phyloP scores from a whole-genome alignment of 2,888 invertebrate genomes.

The Colletes collaris region DNA sequence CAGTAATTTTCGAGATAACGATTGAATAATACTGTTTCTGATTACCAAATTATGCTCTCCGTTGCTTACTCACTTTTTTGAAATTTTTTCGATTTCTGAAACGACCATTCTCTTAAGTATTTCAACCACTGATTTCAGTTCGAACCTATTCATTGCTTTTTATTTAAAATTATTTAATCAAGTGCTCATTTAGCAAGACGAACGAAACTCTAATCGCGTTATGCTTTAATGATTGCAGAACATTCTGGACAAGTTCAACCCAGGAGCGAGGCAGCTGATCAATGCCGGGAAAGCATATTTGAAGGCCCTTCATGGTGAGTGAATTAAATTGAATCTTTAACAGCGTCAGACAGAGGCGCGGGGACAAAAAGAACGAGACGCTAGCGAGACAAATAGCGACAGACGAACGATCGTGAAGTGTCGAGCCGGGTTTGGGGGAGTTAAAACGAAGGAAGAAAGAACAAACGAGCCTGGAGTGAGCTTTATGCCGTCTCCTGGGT shows the following conservation, averaged over 20 bases:
- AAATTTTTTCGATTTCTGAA: too few relatives aligned
- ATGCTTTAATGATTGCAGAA: slow-evolving; percentile 88
- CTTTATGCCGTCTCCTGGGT: slow-evolving; percentile 69
- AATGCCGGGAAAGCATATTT: slow-evolving; percentile 96
- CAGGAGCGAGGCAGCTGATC: slow-evolving; percentile 96
- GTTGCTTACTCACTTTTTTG: too few relatives aligned
- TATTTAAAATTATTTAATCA: too few relatives aligned
- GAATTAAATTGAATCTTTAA: slow-evolving; percentile 63
- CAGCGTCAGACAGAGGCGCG: neutral
- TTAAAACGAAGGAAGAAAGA: slow-evolving; percentile 48
- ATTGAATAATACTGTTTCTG: too few relatives aligned
- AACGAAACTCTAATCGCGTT: neutral
- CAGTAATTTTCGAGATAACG: too few relatives aligned
- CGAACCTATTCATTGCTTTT: too few relatives aligned
- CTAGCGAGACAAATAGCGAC: slow-evolving; percentile 51
- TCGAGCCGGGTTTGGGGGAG: slow-evolving; percentile 18
- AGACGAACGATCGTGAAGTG: slow-evolving; percentile 39
- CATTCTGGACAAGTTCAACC: slow-evolving; percentile 98
- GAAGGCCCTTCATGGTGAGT: slow-evolving; percentile 96
- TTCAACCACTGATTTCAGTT: too few relatives aligned
- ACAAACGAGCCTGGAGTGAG: slow-evolving; percentile 53
- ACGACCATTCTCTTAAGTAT: too few relatives aligned
- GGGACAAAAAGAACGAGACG: slow-evolving; percentile 27
- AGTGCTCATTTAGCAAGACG: too few relatives aligned
- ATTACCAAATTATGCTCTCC: too few relatives aligned